Evolutionary conservation across 64 coral and sea anemone genomes (phyloP).

Genomic region (Hydrozoanthus tunicans): DNA sequence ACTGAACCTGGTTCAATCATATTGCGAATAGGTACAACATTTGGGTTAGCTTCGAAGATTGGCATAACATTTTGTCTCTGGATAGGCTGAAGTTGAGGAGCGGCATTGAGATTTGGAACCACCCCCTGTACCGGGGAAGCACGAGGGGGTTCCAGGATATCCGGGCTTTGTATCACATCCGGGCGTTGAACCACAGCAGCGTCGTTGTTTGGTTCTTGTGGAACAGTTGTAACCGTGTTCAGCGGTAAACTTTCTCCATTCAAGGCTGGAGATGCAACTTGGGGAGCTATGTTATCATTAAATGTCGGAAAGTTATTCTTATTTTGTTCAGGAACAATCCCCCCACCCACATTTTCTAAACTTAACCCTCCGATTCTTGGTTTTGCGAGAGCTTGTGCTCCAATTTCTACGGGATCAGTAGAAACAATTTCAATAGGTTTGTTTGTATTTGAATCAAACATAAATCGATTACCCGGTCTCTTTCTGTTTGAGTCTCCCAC

Average conservation of each 20-base stretch:
- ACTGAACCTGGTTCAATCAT: background rate
- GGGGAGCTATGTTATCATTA: constrained; percentile 42
- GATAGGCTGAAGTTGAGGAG: constrained; percentile 5
- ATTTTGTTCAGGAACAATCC: constrained; percentile 31
- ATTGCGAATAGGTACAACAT: background rate
- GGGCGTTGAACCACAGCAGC: too few species aligned
- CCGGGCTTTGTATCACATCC: background rate
- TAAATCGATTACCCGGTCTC: constrained; percentile 58
- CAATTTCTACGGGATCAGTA: constrained; percentile 44
- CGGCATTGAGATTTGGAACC: background rate
- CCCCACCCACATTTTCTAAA: constrained; percentile 41
- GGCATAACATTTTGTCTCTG: constrained; percentile 18
- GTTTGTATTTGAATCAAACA: constrained; percentile 37
- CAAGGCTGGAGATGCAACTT: constrained; percentile 26
- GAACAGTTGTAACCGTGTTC: background rate
- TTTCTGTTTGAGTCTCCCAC: constrained; percentile 20
- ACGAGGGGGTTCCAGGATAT: background rate
- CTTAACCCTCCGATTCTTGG: constrained; percentile 59
- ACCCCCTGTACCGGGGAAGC: background rate
- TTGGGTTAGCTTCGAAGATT: background rate
- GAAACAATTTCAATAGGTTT: constrained; percentile 50
- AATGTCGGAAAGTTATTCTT: constrained; percentile 43
- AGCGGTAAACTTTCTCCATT: constrained; percentile 29
- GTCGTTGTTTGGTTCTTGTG: background rate
- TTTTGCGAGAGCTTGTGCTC: constrained; percentile 3